Base-by-base conservation (phyloP, 2,888 invertebrate species). In the Dryobota labecula region DNA sequence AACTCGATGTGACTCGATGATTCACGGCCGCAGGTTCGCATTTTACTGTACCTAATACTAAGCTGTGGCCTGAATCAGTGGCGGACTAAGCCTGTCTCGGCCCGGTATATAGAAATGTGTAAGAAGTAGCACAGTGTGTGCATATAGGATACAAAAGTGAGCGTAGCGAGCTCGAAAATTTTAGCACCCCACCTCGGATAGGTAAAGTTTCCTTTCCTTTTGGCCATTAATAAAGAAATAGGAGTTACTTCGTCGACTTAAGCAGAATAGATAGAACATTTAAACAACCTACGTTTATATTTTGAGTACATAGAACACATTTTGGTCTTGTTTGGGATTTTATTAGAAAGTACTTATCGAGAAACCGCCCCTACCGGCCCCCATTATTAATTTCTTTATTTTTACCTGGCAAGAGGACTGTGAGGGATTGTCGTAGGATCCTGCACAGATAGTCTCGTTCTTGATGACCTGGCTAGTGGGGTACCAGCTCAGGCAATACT, bases 391-490 rank as follows among this genome's bases (percentile, higher is more conserved):
- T 6, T 43, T 57, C 7, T 47, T 27, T 1, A 13, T 43, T 24
- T 53, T 47, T 71, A 93, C 94, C 90, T 93, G 93, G 86, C 94
- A 94, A 36, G 94, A 90, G 83, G 96, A 94, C 90, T 96, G 93
- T 66, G 95, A 84, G 20, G 93, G 90, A 49, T 91, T 76, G 84
- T 95, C 91, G 85, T 93, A 93, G 80, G 82, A 92, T 58, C 85
- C 90, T 0, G 94, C 90, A 88, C 94, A 92, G 90, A 96, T 86
- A 80, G 94, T 90, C 83, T 91, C 76, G 0, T 89, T 87, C 70
- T 84, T 82, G 47, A 95, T 85, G 64, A 90, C 87, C 4, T 56
- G 38, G 76, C 91, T 90, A 82, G 43, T 72, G 33, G 86, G 83
- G 88, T 93, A 95, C 90, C 91, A 94, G 4, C 15, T 0, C 6